phyloP scores from a whole-genome alignment of 2,113 vertebrate genomes.

The Hippocampus mohnikei region DNA sequence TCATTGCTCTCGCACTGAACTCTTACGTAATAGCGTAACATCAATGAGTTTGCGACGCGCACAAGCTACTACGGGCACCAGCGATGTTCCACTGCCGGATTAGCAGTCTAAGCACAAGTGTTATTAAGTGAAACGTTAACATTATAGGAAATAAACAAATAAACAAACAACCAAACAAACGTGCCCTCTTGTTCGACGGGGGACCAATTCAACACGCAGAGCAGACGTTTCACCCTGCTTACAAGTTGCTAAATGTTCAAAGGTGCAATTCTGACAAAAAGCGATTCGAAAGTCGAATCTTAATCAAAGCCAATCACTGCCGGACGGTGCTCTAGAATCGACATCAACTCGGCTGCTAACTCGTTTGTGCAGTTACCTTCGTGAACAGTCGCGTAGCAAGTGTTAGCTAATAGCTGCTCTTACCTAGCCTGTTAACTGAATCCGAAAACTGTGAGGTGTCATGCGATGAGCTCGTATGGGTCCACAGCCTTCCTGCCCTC shows the following conservation, averaged over 20 bases:
- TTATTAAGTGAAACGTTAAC: background rate
- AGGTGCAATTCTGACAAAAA: conserved; percentile 2
- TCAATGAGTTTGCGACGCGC: conserved; percentile 45
- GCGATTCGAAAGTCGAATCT: background rate
- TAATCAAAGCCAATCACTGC: background rate
- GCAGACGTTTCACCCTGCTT: conserved; percentile 39
- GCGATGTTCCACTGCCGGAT: background rate
- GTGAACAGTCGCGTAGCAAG: conserved; percentile 52
- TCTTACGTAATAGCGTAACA: conserved; percentile 57
- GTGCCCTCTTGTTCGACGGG: conserved; percentile 18
- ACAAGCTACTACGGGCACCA: conserved; percentile 9
- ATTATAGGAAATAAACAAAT: background rate
- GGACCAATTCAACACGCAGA: conserved; percentile 11
- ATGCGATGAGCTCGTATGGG: background rate
- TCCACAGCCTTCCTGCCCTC: background rate
- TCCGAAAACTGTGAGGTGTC: conserved; percentile 3
- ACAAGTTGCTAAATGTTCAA: conserved; percentile 12
- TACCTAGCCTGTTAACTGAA: conserved; percentile 32
- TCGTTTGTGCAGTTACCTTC: conserved; percentile 17
- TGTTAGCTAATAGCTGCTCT: conserved; percentile 53
- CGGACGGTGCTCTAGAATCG: background rate
- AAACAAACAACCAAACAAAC: background rate
- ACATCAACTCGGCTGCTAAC: conserved; percentile 9
- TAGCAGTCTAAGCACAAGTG: background rate
- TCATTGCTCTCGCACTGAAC: conserved; percentile 22